Percentiles rank a stretch among this genome's conserved stretches.
Evolutionary conservation across 2,888 invertebrate species (phyloP).

Genomic region (Dicroscelio sp.): DNA sequence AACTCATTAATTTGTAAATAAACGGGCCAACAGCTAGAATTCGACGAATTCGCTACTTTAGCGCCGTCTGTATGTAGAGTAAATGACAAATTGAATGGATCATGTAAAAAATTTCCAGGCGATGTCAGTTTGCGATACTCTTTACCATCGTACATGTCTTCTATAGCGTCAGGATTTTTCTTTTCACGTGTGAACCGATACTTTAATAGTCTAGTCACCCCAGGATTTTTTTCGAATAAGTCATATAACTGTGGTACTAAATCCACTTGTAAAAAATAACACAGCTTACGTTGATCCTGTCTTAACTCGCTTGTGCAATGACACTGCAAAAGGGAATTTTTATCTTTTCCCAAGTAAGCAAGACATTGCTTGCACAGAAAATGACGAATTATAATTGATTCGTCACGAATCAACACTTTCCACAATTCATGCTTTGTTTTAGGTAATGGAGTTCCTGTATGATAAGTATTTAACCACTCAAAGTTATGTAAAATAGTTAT

Average conservation of each 20-base stretch:
- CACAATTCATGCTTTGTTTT: neutral
- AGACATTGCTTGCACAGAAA: neutral
- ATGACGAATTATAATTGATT: conserved; percentile 12
- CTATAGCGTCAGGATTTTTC: neutral
- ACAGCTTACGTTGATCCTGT: neutral
- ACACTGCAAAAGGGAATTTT: neutral
- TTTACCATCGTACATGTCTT: conserved; percentile 42
- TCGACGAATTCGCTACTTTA: neutral
- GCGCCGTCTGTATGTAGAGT: neutral
- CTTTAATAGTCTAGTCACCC: neutral
- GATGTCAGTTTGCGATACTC: conserved; percentile 18
- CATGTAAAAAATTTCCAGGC: conserved; percentile 17
- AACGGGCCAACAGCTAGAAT: conserved; percentile 51
- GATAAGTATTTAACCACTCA: neutral
- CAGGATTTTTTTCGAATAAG: conserved; percentile 1
- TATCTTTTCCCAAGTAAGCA: conserved; percentile 29
- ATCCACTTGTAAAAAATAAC: conserved; percentile 31
- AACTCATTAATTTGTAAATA: too few species aligned
- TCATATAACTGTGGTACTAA: conserved; percentile 24
- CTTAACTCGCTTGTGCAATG: neutral
- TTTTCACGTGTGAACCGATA: conserved; percentile 38
- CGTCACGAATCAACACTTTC: conserved; percentile 10
- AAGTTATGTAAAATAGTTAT: neutral
- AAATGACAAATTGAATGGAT: conserved; percentile 51
- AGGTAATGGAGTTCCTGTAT: neutral